Conservation (phyloP, 2,797 vertebrate genomes). For the Rhinogobio ventralis region DNA sequence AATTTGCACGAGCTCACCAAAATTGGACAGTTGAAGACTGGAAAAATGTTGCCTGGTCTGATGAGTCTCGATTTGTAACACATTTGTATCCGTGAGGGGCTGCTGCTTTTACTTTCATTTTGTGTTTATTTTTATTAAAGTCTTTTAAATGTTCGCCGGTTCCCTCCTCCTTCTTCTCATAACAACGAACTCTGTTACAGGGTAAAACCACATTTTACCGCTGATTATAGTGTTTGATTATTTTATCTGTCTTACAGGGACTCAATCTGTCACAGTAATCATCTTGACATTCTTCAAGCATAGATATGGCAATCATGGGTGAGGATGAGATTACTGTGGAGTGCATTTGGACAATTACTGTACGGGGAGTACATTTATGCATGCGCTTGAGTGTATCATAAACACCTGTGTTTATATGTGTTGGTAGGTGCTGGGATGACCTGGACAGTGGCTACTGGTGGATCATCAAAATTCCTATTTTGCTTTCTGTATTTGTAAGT, state of each 20-base stretch:
- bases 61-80: no score
- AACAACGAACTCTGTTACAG: no score
- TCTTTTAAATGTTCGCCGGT: no score
- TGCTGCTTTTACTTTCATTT: no score
- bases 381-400: neutral
- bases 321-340: slow-evolving; percentile 1
- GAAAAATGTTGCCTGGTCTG: no score
- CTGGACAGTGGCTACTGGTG: slow-evolving; percentile 63
- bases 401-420: neutral
- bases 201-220: slow-evolving; percentile 55
- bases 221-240: neutral
- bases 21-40: no score
- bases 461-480: slow-evolving; percentile 66
- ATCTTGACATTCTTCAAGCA: slow-evolving; percentile 58
- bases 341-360: neutral
- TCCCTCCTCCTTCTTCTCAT: no score
- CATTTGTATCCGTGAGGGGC: no score
- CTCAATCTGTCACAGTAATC: slow-evolving; percentile 35
- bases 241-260: slow-evolving; percentile 48
- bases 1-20: no score
- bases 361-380: neutral
- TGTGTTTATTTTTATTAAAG: no score
- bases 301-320: slow-evolving; percentile 58
- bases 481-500: slow-evolving; percentile 64
- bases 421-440: slow-evolving; percentile 63